These are phyloP conservation scores for Pelecanus crispus DNA, from an alignment of 2,113 vertebrate species.

Conservation along the genomic window DNA sequence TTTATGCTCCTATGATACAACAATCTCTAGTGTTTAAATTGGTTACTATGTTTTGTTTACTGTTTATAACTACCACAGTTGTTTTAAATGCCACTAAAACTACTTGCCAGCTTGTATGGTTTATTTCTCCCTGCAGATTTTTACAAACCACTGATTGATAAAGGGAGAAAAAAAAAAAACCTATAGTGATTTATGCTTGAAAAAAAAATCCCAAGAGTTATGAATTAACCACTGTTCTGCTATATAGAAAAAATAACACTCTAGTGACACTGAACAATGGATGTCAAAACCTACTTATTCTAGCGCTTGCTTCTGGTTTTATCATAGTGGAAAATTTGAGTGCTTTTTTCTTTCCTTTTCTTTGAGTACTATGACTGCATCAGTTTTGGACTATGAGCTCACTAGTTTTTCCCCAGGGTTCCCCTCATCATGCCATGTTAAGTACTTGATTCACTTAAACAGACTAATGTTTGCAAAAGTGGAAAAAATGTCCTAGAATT, in stretches of 20 bases:
- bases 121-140: slow-evolving; percentile 73
- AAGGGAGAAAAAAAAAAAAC: neutral
- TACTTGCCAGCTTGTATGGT: slow-evolving; percentile 55
- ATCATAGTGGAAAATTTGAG: slow-evolving; percentile 75
- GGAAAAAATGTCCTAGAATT: slow-evolving; percentile 59
- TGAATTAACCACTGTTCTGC: slow-evolving; percentile 71
- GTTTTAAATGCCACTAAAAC: slow-evolving; percentile 60
- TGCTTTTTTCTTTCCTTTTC: slow-evolving; percentile 43
- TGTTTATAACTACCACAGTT: slow-evolving; percentile 76
- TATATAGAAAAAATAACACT: slow-evolving; percentile 6
- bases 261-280: slow-evolving; percentile 62
- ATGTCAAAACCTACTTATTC: slow-evolving; percentile 46
- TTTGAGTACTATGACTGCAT: slow-evolving; percentile 58
- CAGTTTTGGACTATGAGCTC: slow-evolving; percentile 65
- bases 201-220: slow-evolving; percentile 32
- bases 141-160: slow-evolving; percentile 71
- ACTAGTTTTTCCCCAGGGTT: slow-evolving; percentile 53
- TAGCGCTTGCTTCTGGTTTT: slow-evolving; percentile 65
- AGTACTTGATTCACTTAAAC: slow-evolving; percentile 64
- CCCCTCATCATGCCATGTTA: slow-evolving; percentile 57
- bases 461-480: slow-evolving; percentile 47
- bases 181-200: slow-evolving; percentile 53
- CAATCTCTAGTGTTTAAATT: slow-evolving; percentile 71
- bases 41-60: slow-evolving; percentile 80
- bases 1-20: slow-evolving; percentile 70